Evolutionary conservation across 2,888 invertebrate genomes (phyloP).

Genomic region (Sesamia inferens): DNA sequence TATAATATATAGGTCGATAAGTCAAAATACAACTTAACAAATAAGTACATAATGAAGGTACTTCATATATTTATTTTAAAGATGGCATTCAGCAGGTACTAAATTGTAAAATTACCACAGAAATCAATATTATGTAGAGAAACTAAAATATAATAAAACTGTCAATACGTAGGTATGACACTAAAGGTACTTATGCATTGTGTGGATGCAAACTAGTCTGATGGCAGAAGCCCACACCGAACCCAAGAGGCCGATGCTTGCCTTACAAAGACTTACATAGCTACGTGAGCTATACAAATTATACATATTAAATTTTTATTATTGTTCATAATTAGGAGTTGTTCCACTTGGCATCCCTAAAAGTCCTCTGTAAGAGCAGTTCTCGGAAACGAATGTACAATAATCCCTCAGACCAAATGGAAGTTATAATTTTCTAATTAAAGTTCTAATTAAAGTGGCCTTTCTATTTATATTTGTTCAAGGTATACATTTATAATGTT

Average conservation of each 20-base stretch:
- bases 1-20: constrained; percentile 43
- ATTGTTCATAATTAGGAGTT: not conserved
- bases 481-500: not conserved
- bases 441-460: not conserved
- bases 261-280: not conserved
- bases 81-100: constrained; percentile 57
- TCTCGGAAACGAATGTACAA: not conserved
- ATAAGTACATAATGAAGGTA: constrained; percentile 46
- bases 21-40: constrained; percentile 48
- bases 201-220: constrained; percentile 2
- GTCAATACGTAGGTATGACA: constrained; percentile 2
- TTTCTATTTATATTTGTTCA: constrained; percentile 3
- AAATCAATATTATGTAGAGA: constrained; percentile 20
- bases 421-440: not conserved
- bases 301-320: not conserved
- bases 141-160: constrained; percentile 1
- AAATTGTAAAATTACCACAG: constrained; percentile 38
- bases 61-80: constrained; percentile 30
- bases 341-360: not conserved
- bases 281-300: not conserved
- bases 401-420: not conserved
- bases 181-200: not conserved
- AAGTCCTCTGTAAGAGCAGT: too few species aligned
- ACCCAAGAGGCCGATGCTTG: not conserved
- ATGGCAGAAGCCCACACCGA: not conserved